These are phyloP conservation scores for Ostrea edulis DNA, from an alignment of 1,140 invertebrate species.

Conservation along the genomic window DNA sequence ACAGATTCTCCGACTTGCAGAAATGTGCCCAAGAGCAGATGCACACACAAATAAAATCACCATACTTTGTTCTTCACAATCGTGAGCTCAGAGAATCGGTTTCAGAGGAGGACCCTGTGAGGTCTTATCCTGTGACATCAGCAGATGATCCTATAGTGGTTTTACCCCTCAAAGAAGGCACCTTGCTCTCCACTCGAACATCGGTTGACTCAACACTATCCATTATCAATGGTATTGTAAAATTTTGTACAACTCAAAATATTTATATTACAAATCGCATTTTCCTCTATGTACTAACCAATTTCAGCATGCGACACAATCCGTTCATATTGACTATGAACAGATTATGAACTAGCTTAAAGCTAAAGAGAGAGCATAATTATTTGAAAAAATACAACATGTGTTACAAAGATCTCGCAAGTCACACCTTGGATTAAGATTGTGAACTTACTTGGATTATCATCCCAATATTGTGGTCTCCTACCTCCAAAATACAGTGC, in stretches of 20 bases:
- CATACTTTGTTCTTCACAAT: constrained; percentile 6
- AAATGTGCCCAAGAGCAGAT: constrained; percentile 19
- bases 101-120: not conserved
- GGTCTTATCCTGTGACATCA: constrained; percentile 18
- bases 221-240: not conserved
- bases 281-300: too few species aligned
- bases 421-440: too few species aligned
- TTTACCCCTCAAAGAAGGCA: not conserved
- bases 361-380: too few species aligned
- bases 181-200: not conserved
- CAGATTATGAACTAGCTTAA: too few species aligned
- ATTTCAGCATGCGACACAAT: too few species aligned
- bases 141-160: constrained; percentile 2
- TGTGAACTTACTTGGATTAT: too few species aligned
- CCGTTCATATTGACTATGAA: too few species aligned
- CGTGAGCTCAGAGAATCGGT: not conserved
- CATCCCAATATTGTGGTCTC: too few species aligned
- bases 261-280: too few species aligned
- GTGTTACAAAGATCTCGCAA: too few species aligned
- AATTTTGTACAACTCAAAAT: not conserved
- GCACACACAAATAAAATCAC: constrained; percentile 14
- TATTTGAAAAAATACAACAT: too few species aligned
- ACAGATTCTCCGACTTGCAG: constrained; percentile 10
- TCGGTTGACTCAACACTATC: not conserved
- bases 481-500: too few species aligned